phyloP scores from a whole-genome alignment of 2,113 vertebrate genomes.

The Psilopsiagon aymara region DNA sequence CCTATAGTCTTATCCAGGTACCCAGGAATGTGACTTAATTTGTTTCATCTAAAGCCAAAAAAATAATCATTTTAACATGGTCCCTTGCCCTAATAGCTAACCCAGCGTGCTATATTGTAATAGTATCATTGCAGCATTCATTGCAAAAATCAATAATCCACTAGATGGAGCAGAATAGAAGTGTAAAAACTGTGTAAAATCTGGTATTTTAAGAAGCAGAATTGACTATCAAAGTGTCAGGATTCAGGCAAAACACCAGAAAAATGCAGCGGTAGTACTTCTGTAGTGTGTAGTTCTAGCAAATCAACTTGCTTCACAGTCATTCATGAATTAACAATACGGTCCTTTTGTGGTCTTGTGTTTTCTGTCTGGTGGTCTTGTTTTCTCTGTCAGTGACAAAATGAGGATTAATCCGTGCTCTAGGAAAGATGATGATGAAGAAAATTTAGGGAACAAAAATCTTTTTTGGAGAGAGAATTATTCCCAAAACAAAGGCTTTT shows the following conservation, averaged over 20 bases:
- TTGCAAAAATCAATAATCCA: constrained; percentile 67
- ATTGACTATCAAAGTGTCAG: neutral
- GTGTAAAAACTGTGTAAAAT: constrained; percentile 33
- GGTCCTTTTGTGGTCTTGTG: neutral
- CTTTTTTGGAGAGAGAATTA: neutral
- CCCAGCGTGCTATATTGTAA: neutral
- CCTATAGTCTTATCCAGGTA: constrained; percentile 44
- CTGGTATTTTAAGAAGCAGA: constrained; percentile 3
- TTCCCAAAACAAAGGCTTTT: neutral
- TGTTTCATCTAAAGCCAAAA: constrained; percentile 40
- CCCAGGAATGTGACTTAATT: constrained; percentile 35
- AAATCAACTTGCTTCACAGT: neutral
- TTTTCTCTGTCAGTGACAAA: neutral
- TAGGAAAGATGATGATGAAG: neutral
- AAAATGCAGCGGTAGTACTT: neutral
- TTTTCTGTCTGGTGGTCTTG: neutral
- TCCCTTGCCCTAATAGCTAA: constrained; percentile 32
- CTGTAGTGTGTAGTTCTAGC: neutral
- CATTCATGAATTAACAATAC: neutral
- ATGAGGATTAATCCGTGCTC: neutral
- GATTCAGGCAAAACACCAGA: neutral
- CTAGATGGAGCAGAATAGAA: constrained; percentile 74
- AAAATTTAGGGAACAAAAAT: neutral
- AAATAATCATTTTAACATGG: constrained; percentile 41
- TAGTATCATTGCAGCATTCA: neutral